Percentiles rank a stretch among this genome's conserved stretches.
These are phyloP conservation scores for Trichosurus vulpecula DNA, from an alignment of 2,797 vertebrate genomes.

Conservation along the genomic window DNA sequence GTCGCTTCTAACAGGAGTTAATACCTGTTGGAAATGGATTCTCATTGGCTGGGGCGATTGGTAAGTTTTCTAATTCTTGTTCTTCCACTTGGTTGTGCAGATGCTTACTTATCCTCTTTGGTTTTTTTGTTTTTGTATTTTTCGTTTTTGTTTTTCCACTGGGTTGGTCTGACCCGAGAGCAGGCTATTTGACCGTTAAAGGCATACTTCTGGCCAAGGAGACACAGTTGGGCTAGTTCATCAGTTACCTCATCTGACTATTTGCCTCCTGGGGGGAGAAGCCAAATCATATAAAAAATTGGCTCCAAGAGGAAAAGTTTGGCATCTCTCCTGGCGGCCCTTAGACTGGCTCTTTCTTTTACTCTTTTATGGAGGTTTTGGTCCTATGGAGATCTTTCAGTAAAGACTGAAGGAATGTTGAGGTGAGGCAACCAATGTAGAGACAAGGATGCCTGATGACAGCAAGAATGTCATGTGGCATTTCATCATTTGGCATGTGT, in stretches of 20 bases:
- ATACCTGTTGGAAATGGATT: slow-evolving; percentile 61
- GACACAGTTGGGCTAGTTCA: neutral
- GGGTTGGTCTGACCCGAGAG: neutral
- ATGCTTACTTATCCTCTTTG: slow-evolving; percentile 36
- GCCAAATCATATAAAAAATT: neutral
- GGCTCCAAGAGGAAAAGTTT: slow-evolving; percentile 9
- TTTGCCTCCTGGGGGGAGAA: neutral
- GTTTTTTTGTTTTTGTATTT: neutral
- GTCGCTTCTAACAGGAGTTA: slow-evolving; percentile 57
- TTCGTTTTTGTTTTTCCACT: neutral
- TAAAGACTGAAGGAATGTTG: slow-evolving; percentile 7
- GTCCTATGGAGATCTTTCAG: neutral
- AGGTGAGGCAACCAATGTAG: slow-evolving; percentile 35
- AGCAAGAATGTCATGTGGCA: neutral
- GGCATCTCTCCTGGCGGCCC: slow-evolving; percentile 22
- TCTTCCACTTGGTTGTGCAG: slow-evolving; percentile 16
- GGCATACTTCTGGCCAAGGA: slow-evolving; percentile 20
- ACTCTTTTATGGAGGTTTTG: slow-evolving; percentile 24
- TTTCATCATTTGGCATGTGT: slow-evolving; percentile 30
- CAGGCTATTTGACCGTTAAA: slow-evolving; percentile 13
- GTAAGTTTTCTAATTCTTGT: slow-evolving; percentile 62
- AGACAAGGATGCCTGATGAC: neutral
- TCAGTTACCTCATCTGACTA: neutral
- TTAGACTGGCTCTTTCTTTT: neutral
- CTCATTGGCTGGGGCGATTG: slow-evolving; percentile 44